Evolutionary conservation across 35 echinoderm and acorn worm genomes (phyloP), one percentile per base, ranked within the genome.

Genomic region (Ophioderma brevispina): DNA sequence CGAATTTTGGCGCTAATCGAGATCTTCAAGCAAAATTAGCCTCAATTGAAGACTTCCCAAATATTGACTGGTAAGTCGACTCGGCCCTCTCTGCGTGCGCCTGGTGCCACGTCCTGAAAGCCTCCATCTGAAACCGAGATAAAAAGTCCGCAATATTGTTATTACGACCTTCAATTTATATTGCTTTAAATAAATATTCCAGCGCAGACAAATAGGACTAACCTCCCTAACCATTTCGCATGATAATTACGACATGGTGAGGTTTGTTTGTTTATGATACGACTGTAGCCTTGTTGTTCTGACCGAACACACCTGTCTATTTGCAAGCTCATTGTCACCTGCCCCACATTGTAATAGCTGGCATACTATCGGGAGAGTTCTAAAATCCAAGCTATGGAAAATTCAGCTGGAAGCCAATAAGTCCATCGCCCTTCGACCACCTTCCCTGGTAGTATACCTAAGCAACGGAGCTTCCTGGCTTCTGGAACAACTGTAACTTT

Each of bases 371-470:
- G 87, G 35, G 33, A 89, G 6, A 89, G 77, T 11, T 89, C 76
- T 0, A 90, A 55, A 39, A 39, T 36, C n/a, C n/a, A n/a, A 39
- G 88, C 88, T 36, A 90, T 90, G 10, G 87, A 82, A 37, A 36
- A 25, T 32, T 17, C 13, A 34, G 40, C 32, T 31, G n/a, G 0
- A 55, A 90, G 21, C 32, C 36, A 36, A 13, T 32, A 18, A 19
- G 88, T 78, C 89, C 88, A 83, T 39, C 52, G 5, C 35, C 76
- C 87, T 55, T 90, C 80, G n/a, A 59, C 79, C 88, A 90, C 28
- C 55, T 76, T 13, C 55, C 56, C 52, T 82, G 43, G 64, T 76
- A 90, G 35, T 76, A 90, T 5, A 31, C 35, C 0, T 80, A 79
- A 82, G 84, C 82, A 1, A 79, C 88, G 31, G 79, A 75, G 3